Conservation (phyloP, 2,113 vertebrate species). For the Mormoops blainvillei region DNA sequence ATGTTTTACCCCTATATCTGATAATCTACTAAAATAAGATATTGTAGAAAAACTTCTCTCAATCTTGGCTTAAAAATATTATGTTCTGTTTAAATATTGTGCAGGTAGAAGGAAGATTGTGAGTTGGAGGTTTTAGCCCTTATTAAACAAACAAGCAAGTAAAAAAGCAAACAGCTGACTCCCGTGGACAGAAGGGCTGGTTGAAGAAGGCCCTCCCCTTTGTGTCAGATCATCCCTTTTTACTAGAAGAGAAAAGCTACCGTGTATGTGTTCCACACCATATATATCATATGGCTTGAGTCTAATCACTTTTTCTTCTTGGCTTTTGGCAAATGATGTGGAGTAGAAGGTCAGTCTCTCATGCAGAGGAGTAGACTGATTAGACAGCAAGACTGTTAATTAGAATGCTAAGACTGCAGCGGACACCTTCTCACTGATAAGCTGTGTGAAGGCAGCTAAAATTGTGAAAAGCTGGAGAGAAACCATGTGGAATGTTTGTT, state of each 20-base stretch:
- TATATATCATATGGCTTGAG: neutral
- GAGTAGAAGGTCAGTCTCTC: constrained; percentile 40
- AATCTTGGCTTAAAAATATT: neutral
- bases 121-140: neutral
- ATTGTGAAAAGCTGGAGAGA: constrained; percentile 29
- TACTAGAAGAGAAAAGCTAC: neutral
- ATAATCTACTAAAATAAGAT: constrained; percentile 24
- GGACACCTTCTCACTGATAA: constrained; percentile 17
- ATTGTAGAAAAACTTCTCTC: neutral
- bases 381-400: constrained; percentile 54
- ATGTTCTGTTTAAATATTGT: neutral
- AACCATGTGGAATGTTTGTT: constrained; percentile 33
- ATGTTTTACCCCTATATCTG: constrained; percentile 22
- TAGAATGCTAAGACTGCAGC: constrained; percentile 32
- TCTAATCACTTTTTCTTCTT: constrained; percentile 36
- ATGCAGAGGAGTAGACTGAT: constrained; percentile 31
- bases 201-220: neutral
- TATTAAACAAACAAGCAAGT: neutral
- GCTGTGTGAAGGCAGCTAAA: constrained; percentile 7
- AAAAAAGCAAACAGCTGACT: neutral
- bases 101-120: neutral
- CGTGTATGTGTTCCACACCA: neutral
- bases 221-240: neutral
- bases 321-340: neutral
- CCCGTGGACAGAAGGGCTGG: neutral